Percentiles rank a stretch among this genome's conserved stretches.
These are phyloP conservation scores for Trachelipus rathkii DNA, from an alignment of 1,140 invertebrate species.

Conservation along the genomic window DNA sequence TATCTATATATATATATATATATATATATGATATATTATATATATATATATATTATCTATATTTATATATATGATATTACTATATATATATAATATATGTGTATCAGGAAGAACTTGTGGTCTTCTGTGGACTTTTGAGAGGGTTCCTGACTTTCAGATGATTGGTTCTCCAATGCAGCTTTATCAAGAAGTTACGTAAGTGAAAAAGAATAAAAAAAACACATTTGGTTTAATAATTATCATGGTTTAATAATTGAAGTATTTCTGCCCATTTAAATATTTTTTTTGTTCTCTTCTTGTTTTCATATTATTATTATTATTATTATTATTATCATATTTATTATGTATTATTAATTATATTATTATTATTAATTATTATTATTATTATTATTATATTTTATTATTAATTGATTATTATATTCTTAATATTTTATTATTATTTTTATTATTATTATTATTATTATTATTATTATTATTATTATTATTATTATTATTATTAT, in stretches of 20 bases:
- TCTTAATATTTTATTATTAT: neutral
- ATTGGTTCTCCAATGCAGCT: slow-evolving; percentile 1
- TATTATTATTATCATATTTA: neutral
- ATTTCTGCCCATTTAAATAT: too few species aligned
- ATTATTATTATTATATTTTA: slow-evolving; percentile 1
- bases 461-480: too few species aligned
- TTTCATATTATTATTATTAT: neutral
- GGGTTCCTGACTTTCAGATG: slow-evolving; percentile 27
- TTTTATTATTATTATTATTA: too few species aligned
- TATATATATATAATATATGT: too few species aligned
- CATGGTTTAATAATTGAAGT: too few species aligned
- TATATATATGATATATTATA: slow-evolving; percentile 11
- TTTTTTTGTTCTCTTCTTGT: neutral
- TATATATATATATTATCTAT: slow-evolving; percentile 17
- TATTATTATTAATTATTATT: neutral
- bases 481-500: too few species aligned
- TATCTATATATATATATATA: neutral
- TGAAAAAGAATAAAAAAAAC: neutral
- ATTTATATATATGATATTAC: neutral
- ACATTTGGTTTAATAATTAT: too few species aligned
- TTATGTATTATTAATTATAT: neutral
- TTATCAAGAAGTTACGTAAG: neutral
- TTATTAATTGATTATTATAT: neutral
- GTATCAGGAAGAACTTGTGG: slow-evolving; percentile 20
- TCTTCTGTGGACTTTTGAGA: slow-evolving; percentile 26